phyloP scores from a whole-genome alignment of 2,797 vertebrate genomes.

The Potorous gilbertii region DNA sequence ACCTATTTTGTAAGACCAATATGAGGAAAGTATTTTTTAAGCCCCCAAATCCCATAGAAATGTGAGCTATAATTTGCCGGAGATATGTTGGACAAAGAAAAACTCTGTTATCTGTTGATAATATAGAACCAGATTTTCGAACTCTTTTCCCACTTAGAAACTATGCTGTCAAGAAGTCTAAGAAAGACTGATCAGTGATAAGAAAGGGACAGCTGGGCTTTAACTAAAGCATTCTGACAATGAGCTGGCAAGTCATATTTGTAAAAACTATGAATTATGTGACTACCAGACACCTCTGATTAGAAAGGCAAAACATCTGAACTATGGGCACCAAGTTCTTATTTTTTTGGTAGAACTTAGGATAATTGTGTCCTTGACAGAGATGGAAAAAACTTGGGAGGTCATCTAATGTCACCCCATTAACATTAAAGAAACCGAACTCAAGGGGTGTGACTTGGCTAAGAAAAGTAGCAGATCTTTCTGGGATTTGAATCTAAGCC shows the following conservation, averaged over 20 bases:
- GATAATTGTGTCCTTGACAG: not conserved
- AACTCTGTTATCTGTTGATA: not conserved
- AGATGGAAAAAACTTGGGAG: not conserved
- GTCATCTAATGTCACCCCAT: not conserved
- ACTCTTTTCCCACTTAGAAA: not conserved
- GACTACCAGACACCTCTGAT: not conserved
- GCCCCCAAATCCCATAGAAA: not conserved
- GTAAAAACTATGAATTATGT: not conserved
- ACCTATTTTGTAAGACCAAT: not conserved
- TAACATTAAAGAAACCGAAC: not conserved
- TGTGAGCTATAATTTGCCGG: not conserved
- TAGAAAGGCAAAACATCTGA: not conserved
- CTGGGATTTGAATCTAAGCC: not conserved
- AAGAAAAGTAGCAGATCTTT: not conserved
- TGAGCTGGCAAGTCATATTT: not conserved
- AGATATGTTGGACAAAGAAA: not conserved
- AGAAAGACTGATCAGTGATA: not conserved
- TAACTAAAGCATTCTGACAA: not conserved
- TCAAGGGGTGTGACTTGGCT: not conserved
- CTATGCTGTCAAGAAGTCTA: not conserved
- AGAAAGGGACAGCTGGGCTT: not conserved
- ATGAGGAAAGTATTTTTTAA: not conserved
- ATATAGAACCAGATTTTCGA: not conserved
- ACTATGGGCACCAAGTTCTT: not conserved
- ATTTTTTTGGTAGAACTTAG: not conserved